These are phyloP conservation scores for Metacarcinus magister DNA, from an alignment of 2,888 invertebrate species.

Conservation along the genomic window DNA sequence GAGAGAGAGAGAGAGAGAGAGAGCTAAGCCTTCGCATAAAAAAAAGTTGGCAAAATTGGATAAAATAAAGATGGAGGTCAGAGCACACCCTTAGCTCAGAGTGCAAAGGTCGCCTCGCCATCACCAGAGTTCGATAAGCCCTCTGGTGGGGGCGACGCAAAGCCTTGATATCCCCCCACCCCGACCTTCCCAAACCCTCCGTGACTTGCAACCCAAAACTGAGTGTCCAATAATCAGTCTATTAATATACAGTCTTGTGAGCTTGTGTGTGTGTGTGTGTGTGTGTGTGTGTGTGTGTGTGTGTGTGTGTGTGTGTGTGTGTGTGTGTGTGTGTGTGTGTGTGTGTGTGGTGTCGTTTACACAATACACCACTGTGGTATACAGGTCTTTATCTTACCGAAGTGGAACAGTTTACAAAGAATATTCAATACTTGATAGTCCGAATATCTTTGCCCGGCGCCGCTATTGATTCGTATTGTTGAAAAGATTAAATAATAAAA, in stretches of 20 bases:
- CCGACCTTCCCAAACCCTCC: not conserved
- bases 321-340: slow-evolving; percentile 52
- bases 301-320: slow-evolving; percentile 52
- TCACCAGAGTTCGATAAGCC: no score
- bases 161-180: no score
- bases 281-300: slow-evolving; percentile 52
- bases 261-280: slow-evolving; percentile 56
- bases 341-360: not conserved
- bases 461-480: not conserved
- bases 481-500: not conserved
- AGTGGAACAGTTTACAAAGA: slow-evolving; percentile 2
- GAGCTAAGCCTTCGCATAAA: not conserved
- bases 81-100: no score
- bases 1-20: not conserved
- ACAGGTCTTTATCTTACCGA: not conserved
- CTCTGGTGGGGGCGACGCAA: no score
- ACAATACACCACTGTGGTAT: not conserved
- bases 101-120: no score
- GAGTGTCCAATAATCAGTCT: not conserved
- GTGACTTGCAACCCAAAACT: not conserved
- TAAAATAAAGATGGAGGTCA: no score
- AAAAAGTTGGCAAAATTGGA: no score
- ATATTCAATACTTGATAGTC: not conserved
- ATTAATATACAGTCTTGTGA: not conserved
- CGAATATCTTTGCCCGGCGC: not conserved